Base-by-base conservation (phyloP, 2,113 vertebrate genomes). In the Nothoprocta perdicaria region DNA sequence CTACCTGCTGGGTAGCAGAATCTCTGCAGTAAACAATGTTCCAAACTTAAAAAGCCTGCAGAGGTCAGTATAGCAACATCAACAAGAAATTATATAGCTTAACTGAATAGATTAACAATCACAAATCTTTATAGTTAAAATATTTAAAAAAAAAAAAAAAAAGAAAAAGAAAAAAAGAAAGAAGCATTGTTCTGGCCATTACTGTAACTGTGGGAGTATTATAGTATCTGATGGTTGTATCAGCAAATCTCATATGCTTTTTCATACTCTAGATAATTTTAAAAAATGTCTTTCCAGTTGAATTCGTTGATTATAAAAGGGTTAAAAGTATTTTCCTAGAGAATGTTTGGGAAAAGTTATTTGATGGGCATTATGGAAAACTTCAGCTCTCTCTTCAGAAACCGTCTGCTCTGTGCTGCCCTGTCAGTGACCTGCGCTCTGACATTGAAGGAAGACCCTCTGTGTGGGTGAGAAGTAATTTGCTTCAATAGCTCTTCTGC, bases 51-150 rank as follows among this genome's bases (percentile, higher is more conserved):
- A 96, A 96, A 96, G 96, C 98, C 98, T 98, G 98, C 97, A 98
- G 98, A 99, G 98, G 98, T 99, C 98, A 98, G 97, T 98, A 97
- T 96, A 98, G 98, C 95, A 97, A 97, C 97, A 97, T 97, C 94
- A 96, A 97, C 88, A 98, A 97, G 94, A 95, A 95, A 93, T 84
- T 81, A 84, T 48, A 61, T 26, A 74, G 55, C 58, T 66, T 80
- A 14, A 19, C 41, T 71, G 85, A 89, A 92, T 82, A 93, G 86
- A 93, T 84, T 84, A 95, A 13, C 58, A 77, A 71, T 83, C 60
- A 63, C 85, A 82, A 95, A 92, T 89, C 86, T 89, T 79, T 89
- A 79, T 66, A 46, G 5, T 93, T 77, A 89, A 92, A 91, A 76
- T 0, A 3, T 22, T 48, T 9, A 38, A 38, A 38, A 38, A 38